phyloP scores from a whole-genome alignment of 2,113 vertebrate genomes.

The Campylomormyrus numenius region DNA sequence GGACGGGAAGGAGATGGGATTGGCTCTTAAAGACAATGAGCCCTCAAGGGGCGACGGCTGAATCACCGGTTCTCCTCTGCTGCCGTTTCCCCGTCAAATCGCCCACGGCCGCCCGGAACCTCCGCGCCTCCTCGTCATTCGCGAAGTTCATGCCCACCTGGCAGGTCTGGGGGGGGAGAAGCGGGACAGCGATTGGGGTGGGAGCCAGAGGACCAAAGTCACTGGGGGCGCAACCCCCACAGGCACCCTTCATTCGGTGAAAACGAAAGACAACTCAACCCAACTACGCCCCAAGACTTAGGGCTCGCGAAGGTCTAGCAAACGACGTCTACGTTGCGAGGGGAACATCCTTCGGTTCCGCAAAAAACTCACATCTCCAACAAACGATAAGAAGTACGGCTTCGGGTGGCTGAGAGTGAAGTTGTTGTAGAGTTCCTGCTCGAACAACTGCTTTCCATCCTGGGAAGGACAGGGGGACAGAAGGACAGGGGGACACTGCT shows the following conservation, averaged over 20 bases:
- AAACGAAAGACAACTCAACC: background rate
- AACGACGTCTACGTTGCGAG: background rate
- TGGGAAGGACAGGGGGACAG: slow-evolving; percentile 43
- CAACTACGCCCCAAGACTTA: background rate
- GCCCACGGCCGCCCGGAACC: slow-evolving; percentile 62
- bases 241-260: background rate
- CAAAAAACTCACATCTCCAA: slow-evolving; percentile 77
- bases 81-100: slow-evolving; percentile 72
- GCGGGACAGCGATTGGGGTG: background rate
- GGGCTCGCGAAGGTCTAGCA: background rate
- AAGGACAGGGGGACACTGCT: background rate
- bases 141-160: slow-evolving; percentile 96
- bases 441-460: slow-evolving; percentile 87
- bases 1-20: background rate
- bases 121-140: slow-evolving; percentile 87
- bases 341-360: background rate
- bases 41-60: background rate
- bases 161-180: slow-evolving; percentile 61
- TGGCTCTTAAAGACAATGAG: background rate
- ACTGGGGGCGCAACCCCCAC: background rate
- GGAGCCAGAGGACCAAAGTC: background rate
- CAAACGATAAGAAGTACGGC: slow-evolving; percentile 92
- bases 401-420: slow-evolving; percentile 85
- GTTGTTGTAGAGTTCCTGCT: slow-evolving; percentile 96
- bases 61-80: slow-evolving; percentile 81